A percentile compares a stretch with the other conserved stretches of the same genome.
Conservation (phyloP, 1,140 invertebrate species). For the Hypothenemus hampei region DNA sequence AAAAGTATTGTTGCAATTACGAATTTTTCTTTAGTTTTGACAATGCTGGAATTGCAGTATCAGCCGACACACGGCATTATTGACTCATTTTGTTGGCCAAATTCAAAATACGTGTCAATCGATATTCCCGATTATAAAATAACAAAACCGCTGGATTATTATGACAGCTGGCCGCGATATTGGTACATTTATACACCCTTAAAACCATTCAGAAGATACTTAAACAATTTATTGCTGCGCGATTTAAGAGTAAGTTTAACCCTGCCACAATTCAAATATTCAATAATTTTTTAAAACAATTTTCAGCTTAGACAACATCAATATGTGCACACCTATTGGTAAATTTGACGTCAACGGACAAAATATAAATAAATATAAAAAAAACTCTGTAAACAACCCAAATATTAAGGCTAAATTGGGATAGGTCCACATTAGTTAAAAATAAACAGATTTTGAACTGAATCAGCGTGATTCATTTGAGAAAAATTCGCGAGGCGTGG, state of each 20-base stretch:
- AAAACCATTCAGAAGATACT: constrained; percentile 23
- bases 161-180: constrained; percentile 26
- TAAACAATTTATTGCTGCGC: constrained; percentile 30
- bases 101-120: constrained; percentile 28
- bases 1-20: background rate
- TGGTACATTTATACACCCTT: constrained; percentile 26
- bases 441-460: too few species aligned
- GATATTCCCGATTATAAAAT: constrained; percentile 31
- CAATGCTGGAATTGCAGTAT: constrained; percentile 30
- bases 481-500: too few species aligned
- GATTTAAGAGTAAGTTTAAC: constrained; percentile 26
- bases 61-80: constrained; percentile 23
- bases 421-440: too few species aligned
- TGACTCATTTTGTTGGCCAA: constrained; percentile 26
- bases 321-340: constrained; percentile 29
- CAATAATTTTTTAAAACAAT: background rate
- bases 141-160: constrained; percentile 30
- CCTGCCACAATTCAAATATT: background rate
- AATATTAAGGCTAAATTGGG: too few species aligned
- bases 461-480: too few species aligned
- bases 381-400: too few species aligned
- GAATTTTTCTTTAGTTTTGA: constrained; percentile 5
- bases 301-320: constrained; percentile 29
- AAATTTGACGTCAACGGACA: constrained; percentile 2
- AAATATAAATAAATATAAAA: too few species aligned